Evolutionary conservation across 2,797 vertebrate genomes (phyloP), one percentile per base, ranked within the genome.

Genomic region (Columba guinea): DNA sequence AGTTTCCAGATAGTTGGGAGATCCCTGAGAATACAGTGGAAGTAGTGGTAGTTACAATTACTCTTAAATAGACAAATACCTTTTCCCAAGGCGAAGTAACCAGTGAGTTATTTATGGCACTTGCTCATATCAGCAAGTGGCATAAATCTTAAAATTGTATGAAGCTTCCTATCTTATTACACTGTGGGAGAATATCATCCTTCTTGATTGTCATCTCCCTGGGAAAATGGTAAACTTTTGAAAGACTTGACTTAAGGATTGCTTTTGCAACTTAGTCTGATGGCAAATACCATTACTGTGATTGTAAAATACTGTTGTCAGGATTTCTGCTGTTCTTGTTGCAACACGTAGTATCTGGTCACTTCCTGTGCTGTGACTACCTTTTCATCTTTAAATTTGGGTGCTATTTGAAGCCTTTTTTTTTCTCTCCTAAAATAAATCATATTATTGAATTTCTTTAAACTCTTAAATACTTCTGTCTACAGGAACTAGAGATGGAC

Each of bases 401-500:
- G 11, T 1, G 1, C 23, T 28, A 8, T 70, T 55, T 77, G 28
- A 59, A 59, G 34, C 26, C 11, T 53, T 64, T 41, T 64, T 68
- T 44, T 44, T 75, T 44, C 13, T 68, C 32, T 71, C 3, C 13
- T 53, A 30, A 76, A 74, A 4, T 76, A 82, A 89, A 39, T 41
- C 0, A 0, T 58, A 12, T 46, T 80, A 4, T 89, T 91, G 9
- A 63, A 60, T 51, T 60, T 74, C 7, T 80, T 89, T 1, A 5
- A 70, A 80, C 18, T 59, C 28, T 82, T 34, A 62, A 79, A 41
- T 70, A 34, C 75, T 79, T n/a, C 58, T 82, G 4, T 82, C 92
- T 97, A 28, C 95, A 99, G 99, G 99, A 71, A 99, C 98, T 95
- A 99, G 98, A 73, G 99, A 99, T 68, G 99, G 99, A 73, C 99